Conservation (phyloP, 1,140 invertebrate species). For the Cydia amplana region DNA sequence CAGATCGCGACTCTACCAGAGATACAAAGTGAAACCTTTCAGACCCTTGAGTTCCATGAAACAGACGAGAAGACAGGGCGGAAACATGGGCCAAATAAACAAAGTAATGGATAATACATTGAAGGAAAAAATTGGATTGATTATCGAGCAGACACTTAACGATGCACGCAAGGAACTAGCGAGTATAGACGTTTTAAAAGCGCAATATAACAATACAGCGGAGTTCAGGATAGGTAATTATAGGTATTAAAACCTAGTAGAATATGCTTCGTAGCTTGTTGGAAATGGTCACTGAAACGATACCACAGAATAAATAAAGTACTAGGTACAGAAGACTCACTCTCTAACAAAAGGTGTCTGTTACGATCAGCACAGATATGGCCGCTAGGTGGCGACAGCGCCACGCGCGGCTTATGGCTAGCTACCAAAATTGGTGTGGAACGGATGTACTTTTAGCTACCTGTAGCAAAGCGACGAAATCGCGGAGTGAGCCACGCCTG, state of each 20-base stretch:
- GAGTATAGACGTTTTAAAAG: not conserved
- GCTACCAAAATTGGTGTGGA: too few species aligned
- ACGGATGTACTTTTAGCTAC: too few species aligned
- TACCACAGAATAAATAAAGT: too few species aligned
- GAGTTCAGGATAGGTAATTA: not conserved
- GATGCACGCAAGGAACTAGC: not conserved
- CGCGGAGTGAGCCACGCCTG: too few species aligned
- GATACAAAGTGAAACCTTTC: conserved; percentile 5
- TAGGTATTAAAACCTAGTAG: not conserved
- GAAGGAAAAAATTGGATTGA: conserved; percentile 1
- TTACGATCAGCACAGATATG: too few species aligned
- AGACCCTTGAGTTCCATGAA: not conserved
- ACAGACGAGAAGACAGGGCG: not conserved
- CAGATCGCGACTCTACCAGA: not conserved
- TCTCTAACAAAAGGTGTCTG: too few species aligned
- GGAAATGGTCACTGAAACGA: too few species aligned
- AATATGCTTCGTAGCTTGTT: too few species aligned
- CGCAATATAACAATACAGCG: not conserved
- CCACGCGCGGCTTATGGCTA: too few species aligned
- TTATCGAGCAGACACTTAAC: not conserved
- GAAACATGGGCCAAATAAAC: not conserved
- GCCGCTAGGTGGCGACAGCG: too few species aligned
- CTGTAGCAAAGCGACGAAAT: too few species aligned
- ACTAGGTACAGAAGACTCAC: too few species aligned
- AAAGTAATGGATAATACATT: not conserved